These are phyloP conservation scores for Brevimyrus niger DNA, from an alignment of 2,113 vertebrate species.

Conservation along the genomic window DNA sequence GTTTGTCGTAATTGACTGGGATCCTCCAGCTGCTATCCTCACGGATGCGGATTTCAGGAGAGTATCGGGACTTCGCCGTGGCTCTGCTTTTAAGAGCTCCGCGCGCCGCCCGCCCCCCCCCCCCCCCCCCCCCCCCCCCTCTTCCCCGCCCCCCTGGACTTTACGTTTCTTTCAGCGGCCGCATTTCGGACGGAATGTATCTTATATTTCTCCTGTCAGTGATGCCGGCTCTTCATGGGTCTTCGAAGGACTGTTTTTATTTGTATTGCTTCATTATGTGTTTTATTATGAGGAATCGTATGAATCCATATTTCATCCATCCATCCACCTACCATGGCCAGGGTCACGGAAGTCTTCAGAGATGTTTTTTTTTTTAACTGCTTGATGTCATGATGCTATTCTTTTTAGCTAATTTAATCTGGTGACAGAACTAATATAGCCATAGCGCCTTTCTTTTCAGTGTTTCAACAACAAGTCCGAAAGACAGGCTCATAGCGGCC, in stretches of 20 bases:
- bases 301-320: neutral
- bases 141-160: slow-evolving; percentile 17
- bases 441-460: neutral
- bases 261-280: neutral
- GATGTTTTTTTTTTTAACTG: neutral
- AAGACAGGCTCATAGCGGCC: neutral
- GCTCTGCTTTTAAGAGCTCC: slow-evolving; percentile 38
- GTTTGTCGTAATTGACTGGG: slow-evolving; percentile 33
- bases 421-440: neutral
- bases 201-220: slow-evolving; percentile 4
- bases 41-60: slow-evolving; percentile 29
- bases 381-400: slow-evolving; percentile 5
- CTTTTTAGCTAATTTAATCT: neutral
- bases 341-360: neutral
- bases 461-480: slow-evolving; percentile 30
- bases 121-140: slow-evolving; percentile 22
- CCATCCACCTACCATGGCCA: neutral
- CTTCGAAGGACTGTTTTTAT: neutral
- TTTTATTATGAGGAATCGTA: neutral
- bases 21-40: slow-evolving; percentile 29
- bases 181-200: slow-evolving; percentile 6
- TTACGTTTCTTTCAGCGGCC: neutral
- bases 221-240: neutral
- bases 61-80: slow-evolving; percentile 21
- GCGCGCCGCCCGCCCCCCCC: slow-evolving; percentile 21